A percentile compares a stretch with the other conserved stretches of the same genome.
Conservation (phyloP, 2,113 vertebrate species). For the Cephalopholis sonnerati region DNA sequence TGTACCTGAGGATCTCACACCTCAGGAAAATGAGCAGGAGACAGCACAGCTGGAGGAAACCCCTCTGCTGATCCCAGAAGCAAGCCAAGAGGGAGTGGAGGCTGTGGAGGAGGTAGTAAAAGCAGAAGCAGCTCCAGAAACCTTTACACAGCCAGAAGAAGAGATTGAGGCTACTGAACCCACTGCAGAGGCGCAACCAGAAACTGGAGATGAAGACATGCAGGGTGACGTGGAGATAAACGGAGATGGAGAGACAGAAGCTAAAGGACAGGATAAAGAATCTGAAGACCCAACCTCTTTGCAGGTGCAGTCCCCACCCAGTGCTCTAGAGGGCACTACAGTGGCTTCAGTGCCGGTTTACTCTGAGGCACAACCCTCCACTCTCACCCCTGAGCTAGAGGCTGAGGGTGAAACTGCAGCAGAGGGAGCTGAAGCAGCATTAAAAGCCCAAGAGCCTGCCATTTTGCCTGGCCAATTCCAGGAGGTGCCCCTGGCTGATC, state of each 20-base stretch:
- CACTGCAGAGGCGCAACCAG: slow-evolving; percentile 4
- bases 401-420: slow-evolving; percentile 2
- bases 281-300: slow-evolving; percentile 7
- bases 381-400: background rate
- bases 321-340: slow-evolving; percentile 43
- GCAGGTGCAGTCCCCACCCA: slow-evolving; percentile 24
- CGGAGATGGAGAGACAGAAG: background rate
- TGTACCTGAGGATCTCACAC: slow-evolving; percentile 22
- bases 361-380: slow-evolving; percentile 30
- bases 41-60: slow-evolving; percentile 2
- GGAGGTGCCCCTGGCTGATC: slow-evolving; percentile 77
- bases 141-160: slow-evolving; percentile 25
- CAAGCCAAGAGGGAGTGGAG: slow-evolving; percentile 1
- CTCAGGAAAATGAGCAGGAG: slow-evolving; percentile 31
- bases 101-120: background rate
- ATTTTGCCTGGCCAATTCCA: slow-evolving; percentile 70
- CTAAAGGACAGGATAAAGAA: slow-evolving; percentile 14
- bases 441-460: slow-evolving; percentile 2
- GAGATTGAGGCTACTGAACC: background rate
- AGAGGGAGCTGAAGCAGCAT: slow-evolving; percentile 19
- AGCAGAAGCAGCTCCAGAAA: slow-evolving; percentile 28
- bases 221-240: slow-evolving; percentile 3
- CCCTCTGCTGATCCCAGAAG: slow-evolving; percentile 16
- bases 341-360: slow-evolving; percentile 63
- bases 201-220: background rate